Evolutionary conservation across 2,888 invertebrate genomes (phyloP).

Genomic region (Diaphora mendica): DNA sequence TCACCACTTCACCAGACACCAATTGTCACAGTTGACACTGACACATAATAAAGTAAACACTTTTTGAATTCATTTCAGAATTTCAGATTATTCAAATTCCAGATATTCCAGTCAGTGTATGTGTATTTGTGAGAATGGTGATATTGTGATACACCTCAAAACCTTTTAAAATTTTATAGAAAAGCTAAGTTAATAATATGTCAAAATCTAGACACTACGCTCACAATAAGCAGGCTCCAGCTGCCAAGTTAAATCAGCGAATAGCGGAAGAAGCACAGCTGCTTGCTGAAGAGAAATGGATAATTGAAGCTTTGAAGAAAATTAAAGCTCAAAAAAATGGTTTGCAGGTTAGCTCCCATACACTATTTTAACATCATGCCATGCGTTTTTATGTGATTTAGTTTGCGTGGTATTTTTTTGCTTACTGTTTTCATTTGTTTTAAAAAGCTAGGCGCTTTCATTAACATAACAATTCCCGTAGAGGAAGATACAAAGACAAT

Average conservation of each 20-base stretch:
- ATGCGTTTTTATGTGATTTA: background rate
- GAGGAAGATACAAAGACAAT: too few species aligned
- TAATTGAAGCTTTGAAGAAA: constrained; percentile 64
- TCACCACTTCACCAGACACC: too few species aligned
- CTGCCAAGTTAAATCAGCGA: constrained; percentile 44
- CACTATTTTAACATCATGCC: background rate
- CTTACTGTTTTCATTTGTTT: background rate
- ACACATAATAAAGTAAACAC: too few species aligned
- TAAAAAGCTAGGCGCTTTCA: too few species aligned
- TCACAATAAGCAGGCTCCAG: constrained; percentile 10
- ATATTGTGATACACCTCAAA: too few species aligned
- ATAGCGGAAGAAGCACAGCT: constrained; percentile 71
- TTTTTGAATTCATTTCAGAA: too few species aligned
- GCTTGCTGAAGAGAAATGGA: constrained; percentile 74
- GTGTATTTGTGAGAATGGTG: too few species aligned
- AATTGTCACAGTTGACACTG: too few species aligned
- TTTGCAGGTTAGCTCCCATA: constrained; percentile 59
- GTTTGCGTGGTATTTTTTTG: background rate
- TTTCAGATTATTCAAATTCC: too few species aligned
- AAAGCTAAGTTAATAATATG: background rate
- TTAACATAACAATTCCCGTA: too few species aligned
- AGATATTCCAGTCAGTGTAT: too few species aligned
- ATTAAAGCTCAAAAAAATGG: constrained; percentile 70
- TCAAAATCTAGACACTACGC: background rate
- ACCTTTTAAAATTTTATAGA: too few species aligned